A percentile compares a stretch with the other conserved stretches of the same genome.
phyloP scores from a whole-genome alignment of 2,113 vertebrate genomes.

The Eleginops maclovinus region DNA sequence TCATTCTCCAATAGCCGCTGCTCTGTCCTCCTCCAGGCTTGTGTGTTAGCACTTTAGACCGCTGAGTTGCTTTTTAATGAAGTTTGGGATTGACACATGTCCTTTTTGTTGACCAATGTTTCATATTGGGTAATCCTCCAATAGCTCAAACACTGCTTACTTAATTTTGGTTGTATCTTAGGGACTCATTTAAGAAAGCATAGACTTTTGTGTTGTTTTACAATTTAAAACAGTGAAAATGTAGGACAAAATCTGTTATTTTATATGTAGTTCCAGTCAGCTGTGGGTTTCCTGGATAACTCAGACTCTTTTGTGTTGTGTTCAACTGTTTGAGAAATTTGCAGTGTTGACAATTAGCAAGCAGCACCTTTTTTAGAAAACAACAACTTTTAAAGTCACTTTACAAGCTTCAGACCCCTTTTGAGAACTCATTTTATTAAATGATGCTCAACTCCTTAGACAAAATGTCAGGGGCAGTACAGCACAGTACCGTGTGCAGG shows the following conservation, averaged over 20 bases:
- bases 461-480: too few species aligned
- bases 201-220: neutral
- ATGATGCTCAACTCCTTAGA: too few species aligned
- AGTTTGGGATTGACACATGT: neutral
- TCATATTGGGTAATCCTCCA: neutral
- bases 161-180: neutral
- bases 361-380: too few species aligned
- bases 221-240: neutral
- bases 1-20: slow-evolving; percentile 11
- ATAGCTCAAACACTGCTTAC: neutral
- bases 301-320: too few species aligned
- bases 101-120: neutral
- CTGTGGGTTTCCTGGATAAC: neutral
- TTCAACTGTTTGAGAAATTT: too few species aligned
- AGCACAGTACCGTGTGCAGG: too few species aligned
- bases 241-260: neutral
- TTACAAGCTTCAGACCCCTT: too few species aligned
- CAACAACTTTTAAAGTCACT: too few species aligned
- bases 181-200: neutral
- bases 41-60: neutral
- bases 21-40: neutral
- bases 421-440: too few species aligned
- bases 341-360: too few species aligned
- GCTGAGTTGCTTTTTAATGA: neutral
- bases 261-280: neutral